Conservation (phyloP, 2,888 invertebrate genomes). For the Trichogramma dendrolimi region DNA sequence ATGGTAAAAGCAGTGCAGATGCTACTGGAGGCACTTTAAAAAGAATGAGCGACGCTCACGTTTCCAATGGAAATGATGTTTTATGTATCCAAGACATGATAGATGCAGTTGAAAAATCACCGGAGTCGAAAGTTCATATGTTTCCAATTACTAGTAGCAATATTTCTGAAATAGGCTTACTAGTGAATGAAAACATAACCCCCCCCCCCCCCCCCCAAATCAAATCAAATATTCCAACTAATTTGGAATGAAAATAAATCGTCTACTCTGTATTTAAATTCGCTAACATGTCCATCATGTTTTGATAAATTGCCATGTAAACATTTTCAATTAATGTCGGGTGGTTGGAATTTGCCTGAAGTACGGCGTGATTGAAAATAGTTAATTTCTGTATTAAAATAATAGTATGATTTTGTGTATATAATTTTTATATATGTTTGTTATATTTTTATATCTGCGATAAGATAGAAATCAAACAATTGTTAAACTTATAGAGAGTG, state of each 20-base stretch:
- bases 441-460: no score
- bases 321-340: no score
- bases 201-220: conserved; percentile 13
- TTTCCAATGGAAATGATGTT: conserved; percentile 6
- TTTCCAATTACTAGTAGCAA: conserved; percentile 5
- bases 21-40: conserved; percentile 16
- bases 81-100: conserved; percentile 8
- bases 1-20: conserved; percentile 17
- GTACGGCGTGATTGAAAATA: no score
- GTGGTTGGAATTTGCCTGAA: no score
- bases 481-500: no score
- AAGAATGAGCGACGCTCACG: conserved; percentile 12
- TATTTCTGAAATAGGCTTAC: conserved; percentile 4
- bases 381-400: no score
- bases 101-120: neutral
- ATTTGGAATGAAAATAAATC: conserved; percentile 4
- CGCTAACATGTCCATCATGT: conserved; percentile 14
- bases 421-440: no score
- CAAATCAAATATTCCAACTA: conserved; percentile 16
- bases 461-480: no score
- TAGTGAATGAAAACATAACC: conserved; percentile 8
- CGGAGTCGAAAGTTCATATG: conserved; percentile 1
- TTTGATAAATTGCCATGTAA: conserved; percentile 3
- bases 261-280: conserved; percentile 15
- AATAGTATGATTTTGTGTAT: no score